Base-by-base conservation (phyloP, 2,888 invertebrate species). In the Leptinotarsa peninsularis region DNA sequence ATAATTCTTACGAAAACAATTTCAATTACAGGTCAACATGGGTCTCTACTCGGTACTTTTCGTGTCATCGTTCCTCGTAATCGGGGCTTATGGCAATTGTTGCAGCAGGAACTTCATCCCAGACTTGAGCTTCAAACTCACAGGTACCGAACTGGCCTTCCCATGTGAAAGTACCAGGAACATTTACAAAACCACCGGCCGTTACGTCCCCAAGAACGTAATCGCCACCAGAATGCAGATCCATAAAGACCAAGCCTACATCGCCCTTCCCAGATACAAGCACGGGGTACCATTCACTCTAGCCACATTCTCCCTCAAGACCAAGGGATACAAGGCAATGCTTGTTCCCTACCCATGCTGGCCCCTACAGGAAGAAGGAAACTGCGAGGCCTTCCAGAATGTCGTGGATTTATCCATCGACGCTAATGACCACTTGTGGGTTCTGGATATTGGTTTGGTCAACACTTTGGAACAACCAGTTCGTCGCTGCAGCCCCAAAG, bases 401-500 rank as follows among this genome's bases (percentile, higher is more conserved):
- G 94, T 92, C 2, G 91, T 94, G 0, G 94, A 95, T 83, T 87
- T 94, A 71, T 88, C 90, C 84, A 85, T 91, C 43, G 93, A 93
- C 79, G 79, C 85, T 7, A 90, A 93, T 85, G 92, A 92, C 67
- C 91, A 93, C 77, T 88, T 95, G 13, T 95, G 95, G 95, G 90
- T 92, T 0, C 87, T 95, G 77, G 94, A 95, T 84, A 91, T 90
- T 15, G 95, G 95, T 17, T 90, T 94, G 66, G 91, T 93, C 0
- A 93, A 94, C 79, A 92, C 93, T 0, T 82, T 94, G 73, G 91
- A 92, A 75, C 89, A 90, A 1, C 93, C 94, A 0, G 89, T 91
- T 5, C 90, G 92, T 72, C 90, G 91, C 15, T 93, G 94, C 82
- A 90, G 92, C 0, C 93, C 94, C 0, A 94, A 94, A 85, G 91